Evolutionary conservation across 2,113 vertebrate species (phyloP).

Genomic region (Equus przewalskii): DNA sequence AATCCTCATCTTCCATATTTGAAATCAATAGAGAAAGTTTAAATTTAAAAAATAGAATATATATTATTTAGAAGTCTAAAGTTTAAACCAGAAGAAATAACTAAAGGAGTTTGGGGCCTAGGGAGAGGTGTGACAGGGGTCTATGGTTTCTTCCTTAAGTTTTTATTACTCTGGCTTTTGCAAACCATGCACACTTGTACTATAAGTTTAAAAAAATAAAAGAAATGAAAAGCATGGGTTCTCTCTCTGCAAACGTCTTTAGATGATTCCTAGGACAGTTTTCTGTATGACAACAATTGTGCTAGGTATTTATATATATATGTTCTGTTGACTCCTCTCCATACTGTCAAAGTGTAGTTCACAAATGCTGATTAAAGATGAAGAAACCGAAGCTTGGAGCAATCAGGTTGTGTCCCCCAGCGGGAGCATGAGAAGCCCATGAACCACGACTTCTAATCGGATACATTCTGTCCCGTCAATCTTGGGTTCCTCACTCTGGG

Average conservation of each 20-base stretch:
- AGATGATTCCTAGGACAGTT: neutral
- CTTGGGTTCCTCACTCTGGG: neutral
- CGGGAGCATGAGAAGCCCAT: too few relatives aligned
- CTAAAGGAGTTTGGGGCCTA: neutral
- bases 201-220: neutral
- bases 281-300: neutral
- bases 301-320: neutral
- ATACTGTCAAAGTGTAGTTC: neutral
- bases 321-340: neutral
- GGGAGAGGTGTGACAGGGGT: neutral
- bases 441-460: fast-evolving
- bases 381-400: neutral
- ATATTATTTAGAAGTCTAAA: neutral
- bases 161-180: neutral
- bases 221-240: neutral
- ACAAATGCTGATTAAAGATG: neutral
- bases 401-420: too few relatives aligned
- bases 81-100: neutral
- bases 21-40: neutral
- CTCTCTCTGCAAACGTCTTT: neutral
- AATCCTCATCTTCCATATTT: neutral
- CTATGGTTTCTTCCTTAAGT: neutral
- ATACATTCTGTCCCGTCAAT: fast-evolving
- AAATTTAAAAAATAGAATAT: neutral
- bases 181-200: neutral